A percentile compares a stretch with the other conserved stretches of the same genome.
Evolutionary conservation across 2,888 invertebrate genomes (phyloP).

Genomic region (Drosophila melanosoma): DNA sequence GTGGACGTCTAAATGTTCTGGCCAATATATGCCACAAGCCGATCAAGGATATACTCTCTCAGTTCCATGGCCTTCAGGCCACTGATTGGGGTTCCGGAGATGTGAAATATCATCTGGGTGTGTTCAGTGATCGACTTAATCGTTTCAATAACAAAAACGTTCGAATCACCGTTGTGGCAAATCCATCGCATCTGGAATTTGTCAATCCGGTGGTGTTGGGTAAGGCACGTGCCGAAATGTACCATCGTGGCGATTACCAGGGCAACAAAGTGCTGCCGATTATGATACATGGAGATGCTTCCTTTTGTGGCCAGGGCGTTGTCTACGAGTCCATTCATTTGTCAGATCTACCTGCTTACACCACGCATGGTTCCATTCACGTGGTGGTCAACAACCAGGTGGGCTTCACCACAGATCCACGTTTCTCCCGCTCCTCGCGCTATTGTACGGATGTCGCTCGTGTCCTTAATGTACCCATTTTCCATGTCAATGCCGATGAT

Average conservation of each 20-base stretch:
- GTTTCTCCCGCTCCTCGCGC: conserved; percentile 92
- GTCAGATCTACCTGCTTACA: conserved; percentile 87
- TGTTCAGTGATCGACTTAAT: conserved; percentile 92
- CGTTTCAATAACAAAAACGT: conserved; percentile 90
- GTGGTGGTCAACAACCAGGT: conserved; percentile 90
- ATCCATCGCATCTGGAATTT: conserved; percentile 96
- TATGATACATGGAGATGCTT: conserved; percentile 89
- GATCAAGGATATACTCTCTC: conserved; percentile 93
- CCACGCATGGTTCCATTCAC: conserved; percentile 88
- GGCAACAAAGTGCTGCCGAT: conserved; percentile 88
- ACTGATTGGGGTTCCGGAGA: conserved; percentile 93
- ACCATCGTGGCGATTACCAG: conserved; percentile 89
- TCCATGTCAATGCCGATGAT: conserved; percentile 97
- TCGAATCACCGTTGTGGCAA: conserved; percentile 94
- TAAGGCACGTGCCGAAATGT: conserved; percentile 93
- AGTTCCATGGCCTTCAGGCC: conserved; percentile 92
- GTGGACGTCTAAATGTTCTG: conserved; percentile 93
- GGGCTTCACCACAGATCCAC: conserved; percentile 96
- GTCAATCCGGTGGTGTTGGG: conserved; percentile 94
- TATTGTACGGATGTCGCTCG: conserved; percentile 96
- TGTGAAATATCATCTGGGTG: conserved; percentile 96
- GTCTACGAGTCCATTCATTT: conserved; percentile 88
- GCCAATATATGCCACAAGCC: conserved; percentile 96
- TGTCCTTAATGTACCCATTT: conserved; percentile 95
- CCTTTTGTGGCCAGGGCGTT: conserved; percentile 88